These are phyloP conservation scores for Cecidostiba fungosa DNA, from an alignment of 2,888 invertebrate genomes.

Conservation along the genomic window DNA sequence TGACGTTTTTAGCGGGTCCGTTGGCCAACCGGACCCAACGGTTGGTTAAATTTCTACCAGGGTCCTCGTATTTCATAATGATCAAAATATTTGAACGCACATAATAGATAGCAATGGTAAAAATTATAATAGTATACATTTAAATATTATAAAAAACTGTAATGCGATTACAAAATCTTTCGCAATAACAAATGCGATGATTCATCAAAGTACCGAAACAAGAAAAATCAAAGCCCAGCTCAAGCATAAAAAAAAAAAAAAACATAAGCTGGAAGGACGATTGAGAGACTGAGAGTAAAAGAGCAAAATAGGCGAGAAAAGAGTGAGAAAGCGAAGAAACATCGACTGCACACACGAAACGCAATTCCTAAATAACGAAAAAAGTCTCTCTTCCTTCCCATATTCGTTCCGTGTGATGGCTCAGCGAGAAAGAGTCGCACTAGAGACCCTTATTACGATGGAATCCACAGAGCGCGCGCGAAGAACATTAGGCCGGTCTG, in stretches of 20 bases:
- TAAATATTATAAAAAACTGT: too few species aligned
- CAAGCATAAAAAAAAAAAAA: not conserved
- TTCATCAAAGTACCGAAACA: not conserved
- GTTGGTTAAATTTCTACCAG: too few species aligned
- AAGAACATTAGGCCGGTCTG: constrained; percentile 14
- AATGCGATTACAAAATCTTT: not conserved
- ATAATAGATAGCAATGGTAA: too few species aligned
- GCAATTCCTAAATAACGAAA: not conserved
- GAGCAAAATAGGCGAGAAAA: constrained; percentile 1
- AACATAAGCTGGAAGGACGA: not conserved
- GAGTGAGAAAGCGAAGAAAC: constrained; percentile 1
- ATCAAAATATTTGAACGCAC: too few species aligned
- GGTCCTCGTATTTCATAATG: too few species aligned
- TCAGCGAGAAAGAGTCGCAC: not conserved
- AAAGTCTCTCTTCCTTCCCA: not conserved
- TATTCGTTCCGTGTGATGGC: not conserved
- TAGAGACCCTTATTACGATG: constrained; percentile 29
- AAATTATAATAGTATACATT: too few species aligned
- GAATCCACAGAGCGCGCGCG: constrained; percentile 39
- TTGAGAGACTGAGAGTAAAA: not conserved
- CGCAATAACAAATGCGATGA: not conserved
- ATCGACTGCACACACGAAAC: not conserved
- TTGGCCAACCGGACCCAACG: too few species aligned
- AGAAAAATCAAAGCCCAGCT: not conserved
- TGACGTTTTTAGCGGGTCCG: too few species aligned